Conservation (phyloP, 2,113 vertebrate genomes). For the Cnemophilus loriae region DNA sequence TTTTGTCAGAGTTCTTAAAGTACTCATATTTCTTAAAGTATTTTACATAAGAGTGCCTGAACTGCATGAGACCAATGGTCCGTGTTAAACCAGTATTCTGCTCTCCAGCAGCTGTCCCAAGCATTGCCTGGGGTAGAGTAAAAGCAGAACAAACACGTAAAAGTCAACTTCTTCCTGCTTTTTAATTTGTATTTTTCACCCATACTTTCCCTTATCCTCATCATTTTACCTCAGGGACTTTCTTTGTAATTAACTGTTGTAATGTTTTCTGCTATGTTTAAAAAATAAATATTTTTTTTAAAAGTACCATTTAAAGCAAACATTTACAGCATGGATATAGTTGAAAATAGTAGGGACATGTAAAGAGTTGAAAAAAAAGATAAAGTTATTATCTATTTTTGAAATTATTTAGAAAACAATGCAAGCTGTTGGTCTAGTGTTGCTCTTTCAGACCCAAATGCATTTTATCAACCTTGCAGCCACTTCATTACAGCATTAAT, state of each 20-base stretch:
- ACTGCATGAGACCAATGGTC: not conserved
- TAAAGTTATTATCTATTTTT: not conserved
- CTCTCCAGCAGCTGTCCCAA: not conserved
- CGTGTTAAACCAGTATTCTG: not conserved
- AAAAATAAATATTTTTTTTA: not conserved
- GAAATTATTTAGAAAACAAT: not conserved
- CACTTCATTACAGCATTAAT: not conserved
- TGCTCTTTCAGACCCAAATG: not conserved
- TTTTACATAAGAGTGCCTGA: not conserved
- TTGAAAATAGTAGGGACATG: not conserved
- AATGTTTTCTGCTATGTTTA: not conserved
- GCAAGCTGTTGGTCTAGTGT: not conserved
- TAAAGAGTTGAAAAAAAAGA: not conserved
- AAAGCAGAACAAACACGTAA: not conserved
- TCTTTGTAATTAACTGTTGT: not conserved
- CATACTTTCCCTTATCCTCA: not conserved
- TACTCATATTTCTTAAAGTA: not conserved
- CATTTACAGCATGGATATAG: not conserved
- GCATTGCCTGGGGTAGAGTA: not conserved
- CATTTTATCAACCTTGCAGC: not conserved
- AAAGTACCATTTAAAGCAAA: not conserved
- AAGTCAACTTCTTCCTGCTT: not conserved
- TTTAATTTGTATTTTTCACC: not conserved
- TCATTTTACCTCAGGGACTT: not conserved
- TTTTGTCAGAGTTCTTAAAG: not conserved